These are phyloP conservation scores for Datnioides undecimradiatus DNA, from an alignment of 2,113 vertebrate genomes.

Conservation along the genomic window DNA sequence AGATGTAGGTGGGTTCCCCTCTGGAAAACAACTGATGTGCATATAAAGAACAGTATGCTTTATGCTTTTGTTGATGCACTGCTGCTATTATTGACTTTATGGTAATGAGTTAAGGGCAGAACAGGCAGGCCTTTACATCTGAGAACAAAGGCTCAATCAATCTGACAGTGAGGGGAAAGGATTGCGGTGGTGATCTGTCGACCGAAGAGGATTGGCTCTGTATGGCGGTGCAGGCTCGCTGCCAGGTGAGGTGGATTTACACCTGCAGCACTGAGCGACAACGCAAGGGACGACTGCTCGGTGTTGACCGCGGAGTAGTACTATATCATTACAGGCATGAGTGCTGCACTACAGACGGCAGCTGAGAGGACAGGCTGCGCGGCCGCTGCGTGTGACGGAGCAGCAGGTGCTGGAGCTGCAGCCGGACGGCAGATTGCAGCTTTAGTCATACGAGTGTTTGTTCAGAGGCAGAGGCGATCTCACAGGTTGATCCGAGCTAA, in stretches of 20 bases:
- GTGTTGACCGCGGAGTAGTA: not conserved
- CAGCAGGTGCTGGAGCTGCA: not conserved
- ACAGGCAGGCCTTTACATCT: not conserved
- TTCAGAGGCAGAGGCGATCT: not conserved
- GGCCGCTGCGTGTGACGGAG: not conserved
- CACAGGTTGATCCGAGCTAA: too few relatives aligned
- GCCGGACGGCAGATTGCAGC: not conserved
- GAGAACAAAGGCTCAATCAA: slow-evolving; percentile 1
- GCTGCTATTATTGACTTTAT: not conserved
- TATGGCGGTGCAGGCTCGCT: not conserved
- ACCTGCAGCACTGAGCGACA: not conserved
- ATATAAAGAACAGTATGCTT: not conserved
- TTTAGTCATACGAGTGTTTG: not conserved
- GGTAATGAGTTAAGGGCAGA: not conserved
- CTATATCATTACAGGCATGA: not conserved
- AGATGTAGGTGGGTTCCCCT: not conserved
- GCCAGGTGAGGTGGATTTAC: slow-evolving; percentile 22
- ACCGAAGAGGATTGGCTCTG: not conserved
- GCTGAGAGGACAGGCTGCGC: not conserved
- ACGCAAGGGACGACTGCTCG: not conserved
- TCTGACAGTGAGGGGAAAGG: not conserved
- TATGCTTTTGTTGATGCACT: not conserved
- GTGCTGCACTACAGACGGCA: not conserved
- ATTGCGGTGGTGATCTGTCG: slow-evolving; percentile 23
- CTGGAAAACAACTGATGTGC: not conserved